These are phyloP conservation scores for Rhyacophila brunnea DNA, from an alignment of 1,140 invertebrate genomes.

Conservation along the genomic window DNA sequence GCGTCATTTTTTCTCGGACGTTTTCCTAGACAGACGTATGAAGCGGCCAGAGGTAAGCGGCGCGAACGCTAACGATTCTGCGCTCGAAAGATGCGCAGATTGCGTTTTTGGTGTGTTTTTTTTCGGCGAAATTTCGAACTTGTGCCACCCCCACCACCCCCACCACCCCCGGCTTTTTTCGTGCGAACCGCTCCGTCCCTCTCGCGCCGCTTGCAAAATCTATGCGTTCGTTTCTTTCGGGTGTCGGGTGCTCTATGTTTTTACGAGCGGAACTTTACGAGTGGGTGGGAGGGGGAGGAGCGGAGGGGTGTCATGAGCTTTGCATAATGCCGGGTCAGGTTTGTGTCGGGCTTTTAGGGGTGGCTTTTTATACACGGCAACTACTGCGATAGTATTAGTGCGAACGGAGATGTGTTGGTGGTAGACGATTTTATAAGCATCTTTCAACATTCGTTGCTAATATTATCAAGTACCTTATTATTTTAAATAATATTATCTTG, in stretches of 20 bases:
- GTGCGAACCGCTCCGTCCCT: not conserved
- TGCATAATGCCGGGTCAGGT: constrained; percentile 37
- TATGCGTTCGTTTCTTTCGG: constrained; percentile 7
- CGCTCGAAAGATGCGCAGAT: constrained; percentile 37
- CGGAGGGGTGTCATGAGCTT: constrained; percentile 31
- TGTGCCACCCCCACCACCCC: constrained; percentile 7
- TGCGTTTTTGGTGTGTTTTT: constrained; percentile 37
- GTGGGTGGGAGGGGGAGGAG: constrained; percentile 5
- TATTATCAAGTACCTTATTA: no score
- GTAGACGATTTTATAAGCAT: not conserved
- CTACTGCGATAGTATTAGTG: constrained; percentile 9
- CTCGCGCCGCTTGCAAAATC: not conserved
- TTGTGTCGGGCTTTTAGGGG: constrained; percentile 29
- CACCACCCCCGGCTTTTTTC: constrained; percentile 18
- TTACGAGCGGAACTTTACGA: constrained; percentile 32
- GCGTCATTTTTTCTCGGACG: constrained; percentile 9
- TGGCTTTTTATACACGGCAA: constrained; percentile 29
- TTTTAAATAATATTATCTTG: no score
- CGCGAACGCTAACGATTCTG: constrained; percentile 33
- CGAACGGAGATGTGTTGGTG: constrained; percentile 1
- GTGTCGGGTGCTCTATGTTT: constrained; percentile 11
- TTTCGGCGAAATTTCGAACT: constrained; percentile 28
- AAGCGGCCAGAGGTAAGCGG: not conserved
- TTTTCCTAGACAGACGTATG: constrained; percentile 9
- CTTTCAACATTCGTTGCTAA: not conserved